phyloP scores from a whole-genome alignment of 2,888 invertebrate genomes.

The Lissonota sp. region DNA sequence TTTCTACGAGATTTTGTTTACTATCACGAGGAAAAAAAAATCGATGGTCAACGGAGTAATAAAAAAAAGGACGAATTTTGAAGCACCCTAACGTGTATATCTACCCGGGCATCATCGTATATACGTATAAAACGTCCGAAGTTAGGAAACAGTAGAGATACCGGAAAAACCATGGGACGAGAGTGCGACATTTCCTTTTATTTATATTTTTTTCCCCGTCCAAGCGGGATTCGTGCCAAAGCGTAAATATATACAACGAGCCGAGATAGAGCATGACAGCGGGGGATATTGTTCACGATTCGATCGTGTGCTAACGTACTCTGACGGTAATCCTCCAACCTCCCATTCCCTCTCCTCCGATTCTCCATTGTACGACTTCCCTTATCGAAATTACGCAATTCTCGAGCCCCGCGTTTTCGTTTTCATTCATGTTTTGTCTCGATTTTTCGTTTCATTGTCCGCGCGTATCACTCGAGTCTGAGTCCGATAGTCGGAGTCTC shows the following conservation, averaged over 20 bases:
- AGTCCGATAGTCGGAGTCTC: too few relatives aligned
- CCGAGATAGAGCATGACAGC: conserved; percentile 43
- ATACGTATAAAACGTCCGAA: conserved; percentile 22
- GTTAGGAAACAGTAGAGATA: conserved; percentile 36
- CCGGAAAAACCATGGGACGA: conserved; percentile 32
- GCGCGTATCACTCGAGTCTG: background rate
- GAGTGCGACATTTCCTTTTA: conserved; percentile 1
- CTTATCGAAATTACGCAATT: conserved; percentile 37
- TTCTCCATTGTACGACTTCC: conserved; percentile 25
- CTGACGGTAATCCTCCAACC: conserved; percentile 40
- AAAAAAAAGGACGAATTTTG: too few relatives aligned
- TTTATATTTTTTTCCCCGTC: conserved; percentile 11
- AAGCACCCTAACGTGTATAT: too few relatives aligned
- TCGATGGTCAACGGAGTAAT: background rate
- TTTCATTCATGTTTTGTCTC: background rate
- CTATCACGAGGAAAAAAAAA: background rate
- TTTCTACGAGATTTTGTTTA: too few relatives aligned
- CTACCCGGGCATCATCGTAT: too few relatives aligned
- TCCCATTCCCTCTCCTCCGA: background rate
- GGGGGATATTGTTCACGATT: conserved; percentile 47
- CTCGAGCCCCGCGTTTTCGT: conserved; percentile 21
- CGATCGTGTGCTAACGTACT: conserved; percentile 36
- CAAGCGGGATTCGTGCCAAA: conserved; percentile 42
- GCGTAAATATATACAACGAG: conserved; percentile 22
- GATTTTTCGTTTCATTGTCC: background rate